Conservation (phyloP, 2,113 vertebrate genomes). For the Naja naja region DNA sequence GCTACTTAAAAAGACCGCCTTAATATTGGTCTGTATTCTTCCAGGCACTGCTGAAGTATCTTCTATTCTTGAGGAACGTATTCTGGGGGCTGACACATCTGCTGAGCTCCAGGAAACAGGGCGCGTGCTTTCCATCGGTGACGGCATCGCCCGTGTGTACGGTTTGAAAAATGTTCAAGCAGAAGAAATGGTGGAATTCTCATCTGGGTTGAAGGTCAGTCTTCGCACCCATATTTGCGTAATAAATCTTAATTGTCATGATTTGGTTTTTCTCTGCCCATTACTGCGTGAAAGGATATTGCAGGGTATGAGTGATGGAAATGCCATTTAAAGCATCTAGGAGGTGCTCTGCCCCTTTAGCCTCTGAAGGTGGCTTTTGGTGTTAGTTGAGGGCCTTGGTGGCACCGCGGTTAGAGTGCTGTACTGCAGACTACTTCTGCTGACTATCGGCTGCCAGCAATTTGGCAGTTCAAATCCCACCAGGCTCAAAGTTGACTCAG, state of each 20-base stretch:
- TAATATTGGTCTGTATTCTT: neutral
- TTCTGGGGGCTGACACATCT: slow-evolving; percentile 88
- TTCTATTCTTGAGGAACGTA: slow-evolving; percentile 94
- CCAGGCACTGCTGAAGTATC: slow-evolving; percentile 94
- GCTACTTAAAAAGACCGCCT: neutral
- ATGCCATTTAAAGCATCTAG: neutral
- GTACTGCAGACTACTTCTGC: too few species aligned
- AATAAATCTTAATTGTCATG: neutral
- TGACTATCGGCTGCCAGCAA: too few species aligned
- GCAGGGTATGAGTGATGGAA: neutral
- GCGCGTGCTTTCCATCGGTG: slow-evolving; percentile 94
- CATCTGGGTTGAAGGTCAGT: slow-evolving; percentile 91
- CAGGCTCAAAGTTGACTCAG: too few species aligned
- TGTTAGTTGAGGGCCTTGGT: neutral
- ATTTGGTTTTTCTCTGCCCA: neutral
- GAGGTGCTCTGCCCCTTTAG: too few species aligned
- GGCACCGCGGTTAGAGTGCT: too few species aligned
- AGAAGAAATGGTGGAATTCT: slow-evolving; percentile 99
- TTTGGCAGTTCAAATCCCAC: too few species aligned
- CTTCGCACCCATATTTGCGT: neutral
- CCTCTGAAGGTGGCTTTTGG: neutral
- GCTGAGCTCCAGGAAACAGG: slow-evolving; percentile 95
- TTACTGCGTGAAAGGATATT: too few species aligned
- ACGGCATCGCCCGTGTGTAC: slow-evolving; percentile 95
- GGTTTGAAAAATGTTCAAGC: slow-evolving; percentile 96